A percentile compares a stretch with the other conserved stretches of the same genome.
phyloP scores from a whole-genome alignment of 2,113 vertebrate genomes.

The Neogobius melanostomus region DNA sequence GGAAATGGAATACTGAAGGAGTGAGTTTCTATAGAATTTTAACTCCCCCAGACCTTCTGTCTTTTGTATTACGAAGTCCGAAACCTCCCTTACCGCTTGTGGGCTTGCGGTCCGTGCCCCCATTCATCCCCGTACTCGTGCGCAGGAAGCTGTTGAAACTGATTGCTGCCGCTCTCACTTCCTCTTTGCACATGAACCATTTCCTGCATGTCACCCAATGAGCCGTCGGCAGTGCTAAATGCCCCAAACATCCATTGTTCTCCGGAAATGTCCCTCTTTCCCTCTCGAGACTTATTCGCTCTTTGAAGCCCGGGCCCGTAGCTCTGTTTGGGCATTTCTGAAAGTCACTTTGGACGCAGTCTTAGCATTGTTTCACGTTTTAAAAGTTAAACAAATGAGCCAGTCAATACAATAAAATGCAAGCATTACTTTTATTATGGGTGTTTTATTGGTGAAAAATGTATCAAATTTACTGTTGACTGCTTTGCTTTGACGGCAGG shows the following conservation, averaged over 20 bases:
- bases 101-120: background rate
- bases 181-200: constrained; percentile 50
- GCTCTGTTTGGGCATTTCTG: too few species aligned
- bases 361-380: too few species aligned
- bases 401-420: too few species aligned
- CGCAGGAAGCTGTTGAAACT: constrained; percentile 69
- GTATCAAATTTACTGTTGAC: too few species aligned
- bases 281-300: constrained; percentile 29
- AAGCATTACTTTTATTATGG: too few species aligned
- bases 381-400: too few species aligned
- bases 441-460: too few species aligned
- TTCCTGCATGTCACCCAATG: constrained; percentile 61
- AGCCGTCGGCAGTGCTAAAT: constrained; percentile 34
- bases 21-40: too few species aligned
- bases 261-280: constrained; percentile 59
- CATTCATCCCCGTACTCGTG: background rate
- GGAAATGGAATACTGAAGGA: too few species aligned
- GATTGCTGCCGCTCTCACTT: constrained; percentile 68
- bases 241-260: constrained; percentile 66
- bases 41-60: too few species aligned
- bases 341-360: too few species aligned
- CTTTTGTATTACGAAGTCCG: background rate
- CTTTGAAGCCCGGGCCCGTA: constrained; percentile 23
- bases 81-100: background rate
- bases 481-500: too few species aligned